Evolutionary conservation across 2,113 vertebrate genomes (phyloP).

Genomic region (Rhynchopsitta pachyrhyncha): DNA sequence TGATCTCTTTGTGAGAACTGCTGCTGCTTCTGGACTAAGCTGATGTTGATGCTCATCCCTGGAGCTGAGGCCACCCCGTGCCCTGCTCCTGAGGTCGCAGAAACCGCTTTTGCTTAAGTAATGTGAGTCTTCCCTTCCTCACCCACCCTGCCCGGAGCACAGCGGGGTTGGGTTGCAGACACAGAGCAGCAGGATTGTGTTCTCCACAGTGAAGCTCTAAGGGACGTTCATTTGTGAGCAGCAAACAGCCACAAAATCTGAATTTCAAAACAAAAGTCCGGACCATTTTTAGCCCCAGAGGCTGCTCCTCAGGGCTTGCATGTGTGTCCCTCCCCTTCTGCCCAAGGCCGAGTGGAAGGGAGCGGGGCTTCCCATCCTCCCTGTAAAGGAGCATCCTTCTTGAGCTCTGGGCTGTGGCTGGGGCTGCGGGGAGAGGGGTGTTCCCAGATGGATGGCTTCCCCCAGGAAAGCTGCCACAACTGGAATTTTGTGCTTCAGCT

Average conservation of each 20-base stretch:
- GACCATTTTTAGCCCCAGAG: not conserved
- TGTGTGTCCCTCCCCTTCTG: not conserved
- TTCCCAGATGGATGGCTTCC: not conserved
- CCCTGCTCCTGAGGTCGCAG: not conserved
- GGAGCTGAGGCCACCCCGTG: not conserved
- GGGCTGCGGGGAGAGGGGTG: not conserved
- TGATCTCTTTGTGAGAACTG: not conserved
- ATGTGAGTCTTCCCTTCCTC: not conserved
- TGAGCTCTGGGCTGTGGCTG: not conserved
- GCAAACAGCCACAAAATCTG: not conserved
- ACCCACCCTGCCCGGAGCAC: not conserved
- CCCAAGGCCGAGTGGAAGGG: not conserved
- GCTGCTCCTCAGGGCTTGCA: not conserved
- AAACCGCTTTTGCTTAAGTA: not conserved
- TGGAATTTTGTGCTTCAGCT: not conserved
- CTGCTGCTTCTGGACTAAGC: not conserved
- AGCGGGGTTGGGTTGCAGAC: not conserved
- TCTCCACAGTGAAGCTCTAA: not conserved
- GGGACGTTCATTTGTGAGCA: not conserved
- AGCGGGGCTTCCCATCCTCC: accelerated
- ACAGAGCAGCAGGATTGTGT: not conserved
- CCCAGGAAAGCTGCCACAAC: not conserved
- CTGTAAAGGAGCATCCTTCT: not conserved
- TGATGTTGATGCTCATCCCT: not conserved
- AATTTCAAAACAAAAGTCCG: not conserved